Conservation (phyloP, 2,113 vertebrate genomes). For the Datnioides undecimradiatus region DNA sequence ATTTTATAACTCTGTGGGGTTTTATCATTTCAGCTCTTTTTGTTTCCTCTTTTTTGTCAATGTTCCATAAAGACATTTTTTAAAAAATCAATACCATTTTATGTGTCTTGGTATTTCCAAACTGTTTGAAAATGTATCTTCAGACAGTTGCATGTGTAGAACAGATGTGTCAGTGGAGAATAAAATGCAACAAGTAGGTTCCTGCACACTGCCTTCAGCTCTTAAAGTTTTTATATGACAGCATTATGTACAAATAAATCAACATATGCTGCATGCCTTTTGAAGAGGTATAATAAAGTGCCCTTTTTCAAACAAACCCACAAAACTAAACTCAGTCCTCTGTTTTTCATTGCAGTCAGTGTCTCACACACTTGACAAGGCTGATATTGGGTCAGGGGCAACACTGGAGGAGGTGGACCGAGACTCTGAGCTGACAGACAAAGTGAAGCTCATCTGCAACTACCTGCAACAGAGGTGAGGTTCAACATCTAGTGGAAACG, state of each 20-base stretch:
- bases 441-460: constrained; percentile 63
- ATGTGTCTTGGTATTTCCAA: background rate
- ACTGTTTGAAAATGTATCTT: background rate
- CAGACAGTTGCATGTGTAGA: background rate
- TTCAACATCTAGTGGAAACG: background rate
- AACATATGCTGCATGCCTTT: background rate
- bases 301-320: background rate
- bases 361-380: constrained; percentile 53
- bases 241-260: constrained; percentile 6
- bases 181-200: constrained; percentile 17
- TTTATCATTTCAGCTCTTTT: background rate
- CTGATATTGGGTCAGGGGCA: background rate
- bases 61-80: background rate
- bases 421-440: constrained; percentile 51
- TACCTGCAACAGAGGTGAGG: constrained; percentile 83
- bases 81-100: background rate
- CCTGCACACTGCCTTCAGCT: constrained; percentile 3
- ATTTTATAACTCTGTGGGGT: background rate
- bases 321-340: background rate
- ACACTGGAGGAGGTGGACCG: background rate
- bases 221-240: constrained; percentile 4
- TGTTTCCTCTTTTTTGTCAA: background rate
- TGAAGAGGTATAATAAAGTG: background rate
- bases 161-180: constrained; percentile 4
- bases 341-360: constrained; percentile 63